phyloP scores from a whole-genome alignment of 92 coral and sea anemone species.

The Porites rus region DNA sequence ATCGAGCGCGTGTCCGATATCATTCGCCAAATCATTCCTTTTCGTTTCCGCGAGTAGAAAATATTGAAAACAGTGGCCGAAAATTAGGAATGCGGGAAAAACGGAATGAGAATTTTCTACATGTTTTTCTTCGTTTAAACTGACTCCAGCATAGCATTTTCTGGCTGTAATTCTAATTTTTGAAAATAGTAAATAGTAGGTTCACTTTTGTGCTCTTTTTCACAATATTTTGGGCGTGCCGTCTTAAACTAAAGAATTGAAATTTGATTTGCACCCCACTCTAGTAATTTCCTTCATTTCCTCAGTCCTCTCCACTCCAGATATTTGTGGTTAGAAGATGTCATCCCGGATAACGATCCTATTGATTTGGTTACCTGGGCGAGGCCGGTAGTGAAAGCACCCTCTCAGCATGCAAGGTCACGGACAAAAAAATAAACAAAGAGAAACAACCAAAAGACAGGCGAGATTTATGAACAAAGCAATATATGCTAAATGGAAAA shows the following conservation, averaged over 20 bases:
- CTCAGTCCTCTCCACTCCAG: slow-evolving; percentile 19
- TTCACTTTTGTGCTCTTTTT: no score
- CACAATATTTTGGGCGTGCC: no score
- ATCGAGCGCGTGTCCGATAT: neutral
- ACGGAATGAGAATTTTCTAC: neutral
- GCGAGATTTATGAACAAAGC: neutral
- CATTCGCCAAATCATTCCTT: slow-evolving; percentile 10
- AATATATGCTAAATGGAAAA: neutral
- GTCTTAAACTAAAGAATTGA: no score
- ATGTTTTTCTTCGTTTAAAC: neutral
- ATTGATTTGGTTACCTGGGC: neutral
- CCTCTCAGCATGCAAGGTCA: neutral
- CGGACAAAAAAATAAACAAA: neutral
- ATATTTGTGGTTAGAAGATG: neutral
- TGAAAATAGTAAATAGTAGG: no score
- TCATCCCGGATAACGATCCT: neutral
- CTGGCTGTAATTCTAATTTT: neutral
- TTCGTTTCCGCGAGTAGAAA: neutral
- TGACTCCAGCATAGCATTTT: neutral
- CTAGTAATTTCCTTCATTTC: neutral
- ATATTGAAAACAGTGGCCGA: neutral
- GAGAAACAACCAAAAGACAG: neutral
- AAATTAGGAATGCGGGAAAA: slow-evolving; percentile 16
- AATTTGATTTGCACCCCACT: neutral
- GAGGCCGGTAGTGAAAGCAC: neutral